These are phyloP conservation scores for Ceryle rudis DNA, from an alignment of 2,797 vertebrate species.

Conservation along the genomic window DNA sequence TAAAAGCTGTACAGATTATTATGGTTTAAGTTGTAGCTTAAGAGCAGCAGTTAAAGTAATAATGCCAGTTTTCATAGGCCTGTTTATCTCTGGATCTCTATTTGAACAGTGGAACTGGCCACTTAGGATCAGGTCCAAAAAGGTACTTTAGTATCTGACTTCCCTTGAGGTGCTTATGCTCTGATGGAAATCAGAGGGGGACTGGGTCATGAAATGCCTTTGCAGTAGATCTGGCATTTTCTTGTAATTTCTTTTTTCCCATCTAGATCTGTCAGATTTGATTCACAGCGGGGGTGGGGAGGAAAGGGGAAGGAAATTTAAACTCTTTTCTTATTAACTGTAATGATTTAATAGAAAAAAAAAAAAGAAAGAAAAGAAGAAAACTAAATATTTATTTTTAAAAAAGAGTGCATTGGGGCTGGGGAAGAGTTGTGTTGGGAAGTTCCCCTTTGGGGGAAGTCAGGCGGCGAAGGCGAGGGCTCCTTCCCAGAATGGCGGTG, in stretches of 20 bases:
- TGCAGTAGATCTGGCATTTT: not conserved
- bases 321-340: not conserved
- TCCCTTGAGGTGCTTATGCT: not conserved
- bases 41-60: conserved; percentile 41
- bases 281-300: not conserved
- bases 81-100: conserved; percentile 34
- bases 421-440: not conserved
- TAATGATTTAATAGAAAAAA: not conserved
- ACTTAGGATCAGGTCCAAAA: conserved; percentile 64
- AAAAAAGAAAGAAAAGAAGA: not conserved
- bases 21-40: not conserved
- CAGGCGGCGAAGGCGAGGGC: not conserved
- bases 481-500: conserved; percentile 46
- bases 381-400: not conserved
- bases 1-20: conserved; percentile 12
- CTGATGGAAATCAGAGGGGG: not conserved
- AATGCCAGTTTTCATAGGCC: conserved; percentile 1
- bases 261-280: accelerated
- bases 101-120: conserved; percentile 29
- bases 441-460: not conserved
- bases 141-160: conserved; percentile 54
- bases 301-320: not conserved
- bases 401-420: not conserved
- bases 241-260: conserved; percentile 24
- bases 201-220: not conserved